Conservation (phyloP, 2,888 invertebrate species). For the Marronus borbonicus region DNA sequence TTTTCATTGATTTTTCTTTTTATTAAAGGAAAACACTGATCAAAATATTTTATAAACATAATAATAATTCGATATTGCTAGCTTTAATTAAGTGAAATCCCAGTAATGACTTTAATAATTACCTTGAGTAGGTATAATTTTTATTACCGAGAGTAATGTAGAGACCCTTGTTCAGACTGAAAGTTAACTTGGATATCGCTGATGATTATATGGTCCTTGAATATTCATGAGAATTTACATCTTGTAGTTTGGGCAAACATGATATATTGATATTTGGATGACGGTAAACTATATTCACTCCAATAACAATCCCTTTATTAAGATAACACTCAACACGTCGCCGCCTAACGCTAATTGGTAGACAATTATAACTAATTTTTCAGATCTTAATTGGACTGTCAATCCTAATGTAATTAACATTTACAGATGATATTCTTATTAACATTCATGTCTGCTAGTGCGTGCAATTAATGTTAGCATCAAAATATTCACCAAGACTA, state of each 20-base stretch:
- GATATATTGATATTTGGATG: constrained; percentile 46
- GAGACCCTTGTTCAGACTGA: constrained; percentile 25
- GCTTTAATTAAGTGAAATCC: not conserved
- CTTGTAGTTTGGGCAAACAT: constrained; percentile 45
- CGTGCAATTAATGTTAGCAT: constrained; percentile 29
- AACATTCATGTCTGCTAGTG: not conserved
- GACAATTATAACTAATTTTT: constrained; percentile 42
- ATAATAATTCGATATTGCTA: not conserved
- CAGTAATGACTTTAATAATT: constrained; percentile 1
- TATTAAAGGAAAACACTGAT: no score
- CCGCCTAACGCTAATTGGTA: constrained; percentile 22
- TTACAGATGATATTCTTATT: constrained; percentile 33
- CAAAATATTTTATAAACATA: no score
- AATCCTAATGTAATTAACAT: constrained; percentile 34
- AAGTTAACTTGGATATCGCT: constrained; percentile 38
- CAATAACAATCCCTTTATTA: constrained; percentile 41
- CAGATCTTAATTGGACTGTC: constrained; percentile 38
- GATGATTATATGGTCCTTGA: constrained; percentile 42
- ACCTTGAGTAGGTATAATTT: constrained; percentile 12
- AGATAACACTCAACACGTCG: constrained; percentile 29
- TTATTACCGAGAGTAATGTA: constrained; percentile 7
- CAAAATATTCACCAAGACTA: not conserved
- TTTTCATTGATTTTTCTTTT: no score
- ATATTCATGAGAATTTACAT: constrained; percentile 46
- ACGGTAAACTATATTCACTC: constrained; percentile 37